These are phyloP conservation scores for Lamprotornis superbus DNA, from an alignment of 2,113 vertebrate species.

Conservation along the genomic window DNA sequence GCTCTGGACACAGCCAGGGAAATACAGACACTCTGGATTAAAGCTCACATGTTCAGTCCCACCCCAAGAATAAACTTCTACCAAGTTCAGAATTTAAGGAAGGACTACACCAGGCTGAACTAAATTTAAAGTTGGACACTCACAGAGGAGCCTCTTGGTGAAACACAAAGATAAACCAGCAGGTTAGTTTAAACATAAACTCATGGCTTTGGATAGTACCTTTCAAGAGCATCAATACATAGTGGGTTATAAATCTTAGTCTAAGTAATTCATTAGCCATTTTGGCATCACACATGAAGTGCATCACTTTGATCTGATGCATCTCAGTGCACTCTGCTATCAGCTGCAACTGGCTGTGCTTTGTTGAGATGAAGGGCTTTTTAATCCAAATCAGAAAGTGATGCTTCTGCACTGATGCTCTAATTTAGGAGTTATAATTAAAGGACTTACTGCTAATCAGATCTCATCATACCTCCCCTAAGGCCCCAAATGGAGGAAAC, in stretches of 20 bases:
- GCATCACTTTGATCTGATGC: slow-evolving; percentile 41
- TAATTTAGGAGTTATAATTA: slow-evolving; percentile 74
- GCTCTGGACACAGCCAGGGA: background rate
- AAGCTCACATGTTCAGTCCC: background rate
- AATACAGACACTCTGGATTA: background rate
- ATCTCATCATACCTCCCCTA: slow-evolving; percentile 56
- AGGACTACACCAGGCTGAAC: background rate
- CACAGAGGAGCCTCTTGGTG: background rate
- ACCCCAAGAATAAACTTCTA: background rate
- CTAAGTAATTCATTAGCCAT: slow-evolving; percentile 45
- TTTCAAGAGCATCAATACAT: slow-evolving; percentile 30
- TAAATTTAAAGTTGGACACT: background rate
- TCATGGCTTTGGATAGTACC: background rate
- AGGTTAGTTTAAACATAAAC: slow-evolving; percentile 30
- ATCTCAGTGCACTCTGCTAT: slow-evolving; percentile 49
- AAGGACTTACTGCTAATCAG: slow-evolving; percentile 73
- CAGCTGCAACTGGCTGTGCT: slow-evolving; percentile 54
- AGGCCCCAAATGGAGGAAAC: slow-evolving; percentile 62
- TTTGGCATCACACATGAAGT: slow-evolving; percentile 35
- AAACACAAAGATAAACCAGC: background rate
- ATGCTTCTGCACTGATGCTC: slow-evolving; percentile 63
- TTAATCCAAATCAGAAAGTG: slow-evolving; percentile 72
- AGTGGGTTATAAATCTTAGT: slow-evolving; percentile 36
- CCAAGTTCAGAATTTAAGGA: background rate
- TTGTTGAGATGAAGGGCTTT: slow-evolving; percentile 69